Evolutionary conservation across 2,797 vertebrate genomes (phyloP).

Genomic region (Sternotherus odoratus): DNA sequence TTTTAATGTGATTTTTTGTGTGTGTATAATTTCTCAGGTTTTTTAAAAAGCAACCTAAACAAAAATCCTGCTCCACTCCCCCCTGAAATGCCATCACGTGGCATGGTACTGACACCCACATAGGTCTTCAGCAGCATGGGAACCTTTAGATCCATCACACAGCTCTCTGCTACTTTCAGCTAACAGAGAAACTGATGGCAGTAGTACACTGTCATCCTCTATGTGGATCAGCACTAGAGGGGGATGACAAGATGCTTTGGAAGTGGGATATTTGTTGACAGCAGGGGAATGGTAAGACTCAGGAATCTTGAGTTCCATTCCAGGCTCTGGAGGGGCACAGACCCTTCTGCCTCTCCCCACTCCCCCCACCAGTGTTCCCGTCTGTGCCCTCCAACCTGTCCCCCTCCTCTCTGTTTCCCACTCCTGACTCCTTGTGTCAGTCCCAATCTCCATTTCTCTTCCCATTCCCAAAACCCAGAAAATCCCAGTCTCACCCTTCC

Average conservation of each 20-base stretch:
- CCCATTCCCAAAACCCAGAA: background rate
- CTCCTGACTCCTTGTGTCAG: background rate
- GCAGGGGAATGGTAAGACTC: background rate
- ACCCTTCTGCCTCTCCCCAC: background rate
- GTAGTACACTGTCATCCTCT: background rate
- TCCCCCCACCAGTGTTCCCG: background rate
- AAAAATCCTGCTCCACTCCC: background rate
- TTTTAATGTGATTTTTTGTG: background rate
- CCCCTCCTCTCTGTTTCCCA: background rate
- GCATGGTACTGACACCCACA: background rate
- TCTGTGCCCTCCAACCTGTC: background rate
- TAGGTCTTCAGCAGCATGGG: background rate
- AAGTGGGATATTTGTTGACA: too few species aligned
- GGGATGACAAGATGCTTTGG: background rate
- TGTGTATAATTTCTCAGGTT: background rate
- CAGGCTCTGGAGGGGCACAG: background rate
- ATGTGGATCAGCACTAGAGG: background rate
- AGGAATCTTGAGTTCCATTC: background rate
- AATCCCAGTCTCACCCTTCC: background rate
- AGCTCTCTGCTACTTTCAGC: background rate
- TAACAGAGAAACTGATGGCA: background rate
- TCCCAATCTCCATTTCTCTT: background rate
- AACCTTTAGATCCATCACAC: background rate
- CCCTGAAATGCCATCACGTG: background rate
- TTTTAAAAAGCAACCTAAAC: background rate